Evolutionary conservation across 2,888 invertebrate species (phyloP).

Genomic region (Epirrhoe alternata): DNA sequence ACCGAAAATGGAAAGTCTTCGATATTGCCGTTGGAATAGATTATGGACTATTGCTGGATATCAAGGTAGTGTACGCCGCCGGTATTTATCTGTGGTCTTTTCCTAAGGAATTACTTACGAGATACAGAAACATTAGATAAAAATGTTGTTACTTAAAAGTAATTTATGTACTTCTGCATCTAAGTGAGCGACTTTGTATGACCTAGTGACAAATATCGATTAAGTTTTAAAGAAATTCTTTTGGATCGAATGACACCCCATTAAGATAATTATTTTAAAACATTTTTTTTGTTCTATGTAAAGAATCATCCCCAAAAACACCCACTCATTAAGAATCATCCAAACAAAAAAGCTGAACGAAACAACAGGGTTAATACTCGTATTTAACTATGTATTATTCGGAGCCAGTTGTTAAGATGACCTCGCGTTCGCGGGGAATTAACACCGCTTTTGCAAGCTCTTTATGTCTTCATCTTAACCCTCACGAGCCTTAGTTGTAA

Average conservation of each 20-base stretch:
- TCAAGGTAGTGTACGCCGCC: not conserved
- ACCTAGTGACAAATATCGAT: too few species aligned
- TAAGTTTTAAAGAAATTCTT: too few species aligned
- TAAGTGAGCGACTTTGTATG: too few species aligned
- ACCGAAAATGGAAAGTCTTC: slow-evolving; percentile 11
- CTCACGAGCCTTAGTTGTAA: slow-evolving; percentile 47
- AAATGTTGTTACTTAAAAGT: not conserved
- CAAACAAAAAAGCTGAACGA: slow-evolving; percentile 58
- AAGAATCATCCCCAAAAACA: too few species aligned
- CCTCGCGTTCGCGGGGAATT: slow-evolving; percentile 67
- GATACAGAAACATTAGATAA: not conserved
- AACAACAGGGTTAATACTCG: slow-evolving; percentile 59
- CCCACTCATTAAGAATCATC: too few species aligned
- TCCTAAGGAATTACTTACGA: not conserved
- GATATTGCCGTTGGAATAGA: slow-evolving; percentile 5
- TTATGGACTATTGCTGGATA: slow-evolving; percentile 6
- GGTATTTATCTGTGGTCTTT: not conserved
- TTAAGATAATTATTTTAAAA: too few species aligned
- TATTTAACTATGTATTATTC: slow-evolving; percentile 54
- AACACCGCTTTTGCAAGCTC: slow-evolving; percentile 67
- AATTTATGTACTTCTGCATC: not conserved
- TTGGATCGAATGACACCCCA: too few species aligned
- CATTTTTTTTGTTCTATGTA: too few species aligned
- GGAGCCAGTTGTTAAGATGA: slow-evolving; percentile 63
- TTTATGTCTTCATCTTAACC: slow-evolving; percentile 72